phyloP scores from a whole-genome alignment of 2,888 invertebrate species.

The Camptogramma bilineatum region DNA sequence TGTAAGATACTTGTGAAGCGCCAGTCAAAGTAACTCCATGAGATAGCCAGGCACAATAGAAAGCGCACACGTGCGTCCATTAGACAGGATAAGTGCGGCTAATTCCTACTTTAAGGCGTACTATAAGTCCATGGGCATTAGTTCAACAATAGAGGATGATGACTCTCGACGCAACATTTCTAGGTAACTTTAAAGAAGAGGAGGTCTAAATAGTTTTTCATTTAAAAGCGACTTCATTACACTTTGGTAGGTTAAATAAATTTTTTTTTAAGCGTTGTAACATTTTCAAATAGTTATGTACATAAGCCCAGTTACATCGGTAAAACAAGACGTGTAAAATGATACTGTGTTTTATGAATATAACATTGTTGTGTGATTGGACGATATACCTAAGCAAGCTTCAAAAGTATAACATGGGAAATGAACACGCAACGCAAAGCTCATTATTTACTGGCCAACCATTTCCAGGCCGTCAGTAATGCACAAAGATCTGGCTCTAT shows the following conservation, averaged over 20 bases:
- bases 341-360: background rate
- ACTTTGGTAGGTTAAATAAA: background rate
- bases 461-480: constrained; percentile 48
- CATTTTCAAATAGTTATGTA: background rate
- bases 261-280: background rate
- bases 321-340: background rate
- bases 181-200: background rate
- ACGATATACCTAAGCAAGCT: background rate
- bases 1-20: background rate
- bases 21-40: constrained; percentile 16
- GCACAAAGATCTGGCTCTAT: constrained; percentile 66
- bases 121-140: constrained; percentile 22
- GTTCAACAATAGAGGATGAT: constrained; percentile 28
- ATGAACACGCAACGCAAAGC: constrained; percentile 10
- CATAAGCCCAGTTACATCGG: background rate
- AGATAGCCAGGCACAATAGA: constrained; percentile 58
- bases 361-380: background rate
- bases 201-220: background rate
- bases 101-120: constrained; percentile 65
- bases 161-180: constrained; percentile 44
- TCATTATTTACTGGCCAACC: constrained; percentile 33
- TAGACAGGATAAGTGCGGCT: constrained; percentile 81
- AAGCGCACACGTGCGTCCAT: constrained; percentile 71
- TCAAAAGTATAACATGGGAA: background rate
- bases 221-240: background rate